phyloP scores from a whole-genome alignment of 2,888 invertebrate genomes.

The Habrosyne pyritoides region DNA sequence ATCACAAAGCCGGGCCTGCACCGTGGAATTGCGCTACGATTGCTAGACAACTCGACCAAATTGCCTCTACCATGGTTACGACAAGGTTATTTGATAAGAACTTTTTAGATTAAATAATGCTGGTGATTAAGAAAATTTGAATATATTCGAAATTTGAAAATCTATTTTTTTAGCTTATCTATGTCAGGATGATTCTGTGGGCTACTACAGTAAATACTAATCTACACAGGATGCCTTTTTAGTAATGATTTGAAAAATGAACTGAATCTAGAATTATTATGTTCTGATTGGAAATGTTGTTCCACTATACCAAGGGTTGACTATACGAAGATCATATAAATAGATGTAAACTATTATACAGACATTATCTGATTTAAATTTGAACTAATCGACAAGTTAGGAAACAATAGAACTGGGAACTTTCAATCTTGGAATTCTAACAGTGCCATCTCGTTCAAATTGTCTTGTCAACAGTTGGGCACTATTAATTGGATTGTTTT shows the following conservation, averaged over 20 bases:
- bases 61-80: not conserved
- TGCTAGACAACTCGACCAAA: conserved; percentile 12
- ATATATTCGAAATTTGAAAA: not conserved
- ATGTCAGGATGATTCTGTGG: too few relatives aligned
- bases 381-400: not conserved
- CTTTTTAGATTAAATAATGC: not conserved
- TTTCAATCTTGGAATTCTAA: not conserved
- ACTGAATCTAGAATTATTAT: too few relatives aligned
- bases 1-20: conserved; percentile 73
- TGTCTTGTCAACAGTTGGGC: conserved; percentile 1
- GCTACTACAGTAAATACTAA: too few relatives aligned
- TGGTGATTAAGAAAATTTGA: not conserved
- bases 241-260: too few relatives aligned
- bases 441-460: not conserved
- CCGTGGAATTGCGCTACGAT: conserved; percentile 32
- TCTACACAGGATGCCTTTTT: too few relatives aligned
- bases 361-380: not conserved
- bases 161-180: too few relatives aligned
- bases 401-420: not conserved
- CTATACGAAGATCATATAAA: too few relatives aligned
- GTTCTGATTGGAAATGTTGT: too few relatives aligned
- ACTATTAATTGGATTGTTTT: conserved; percentile 1
- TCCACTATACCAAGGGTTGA: too few relatives aligned
- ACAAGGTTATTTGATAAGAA: not conserved
- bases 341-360: not conserved